phyloP scores from a whole-genome alignment of 1,140 invertebrate species.

The Cyclina sinensis region DNA sequence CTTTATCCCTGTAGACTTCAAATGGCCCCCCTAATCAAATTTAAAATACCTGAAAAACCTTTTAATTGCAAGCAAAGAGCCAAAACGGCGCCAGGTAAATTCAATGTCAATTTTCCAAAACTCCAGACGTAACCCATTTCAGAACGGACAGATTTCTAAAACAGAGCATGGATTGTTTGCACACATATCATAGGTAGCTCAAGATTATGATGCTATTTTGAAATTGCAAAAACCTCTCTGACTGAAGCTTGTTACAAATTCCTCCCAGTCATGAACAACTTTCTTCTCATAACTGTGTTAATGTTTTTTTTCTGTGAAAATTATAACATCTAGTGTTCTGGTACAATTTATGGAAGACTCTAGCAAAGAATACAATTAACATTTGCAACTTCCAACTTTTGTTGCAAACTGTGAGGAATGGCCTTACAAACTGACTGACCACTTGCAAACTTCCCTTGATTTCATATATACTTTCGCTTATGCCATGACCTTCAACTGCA shows the following conservation, averaged over 20 bases:
- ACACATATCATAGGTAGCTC: slow-evolving; percentile 16
- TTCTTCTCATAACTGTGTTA: slow-evolving; percentile 2
- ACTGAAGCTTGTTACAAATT: slow-evolving; percentile 8
- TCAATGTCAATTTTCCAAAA: slow-evolving; percentile 40
- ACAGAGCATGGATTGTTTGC: slow-evolving; percentile 26
- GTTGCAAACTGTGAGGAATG: neutral
- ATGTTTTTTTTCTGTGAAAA: slow-evolving; percentile 24
- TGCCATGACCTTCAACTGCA: too few species aligned
- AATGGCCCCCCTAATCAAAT: slow-evolving; percentile 30
- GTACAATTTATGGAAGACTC: neutral
- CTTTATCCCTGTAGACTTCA: neutral
- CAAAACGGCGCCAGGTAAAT: slow-evolving; percentile 21
- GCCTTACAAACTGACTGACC: too few species aligned
- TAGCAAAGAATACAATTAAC: neutral
- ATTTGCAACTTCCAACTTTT: neutral
- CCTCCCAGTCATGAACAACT: slow-evolving; percentile 9
- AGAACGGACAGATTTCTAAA: neutral
- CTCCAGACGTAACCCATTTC: slow-evolving; percentile 13
- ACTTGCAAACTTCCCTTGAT: too few species aligned
- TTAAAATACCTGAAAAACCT: slow-evolving; percentile 38
- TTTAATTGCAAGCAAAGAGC: slow-evolving; percentile 2
- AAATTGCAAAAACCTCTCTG: slow-evolving; percentile 17
- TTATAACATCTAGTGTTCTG: neutral
- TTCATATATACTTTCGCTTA: too few species aligned
- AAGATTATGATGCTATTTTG: slow-evolving; percentile 45